Conservation (phyloP, 2,113 vertebrate species). For the Mus spicilegus region DNA sequence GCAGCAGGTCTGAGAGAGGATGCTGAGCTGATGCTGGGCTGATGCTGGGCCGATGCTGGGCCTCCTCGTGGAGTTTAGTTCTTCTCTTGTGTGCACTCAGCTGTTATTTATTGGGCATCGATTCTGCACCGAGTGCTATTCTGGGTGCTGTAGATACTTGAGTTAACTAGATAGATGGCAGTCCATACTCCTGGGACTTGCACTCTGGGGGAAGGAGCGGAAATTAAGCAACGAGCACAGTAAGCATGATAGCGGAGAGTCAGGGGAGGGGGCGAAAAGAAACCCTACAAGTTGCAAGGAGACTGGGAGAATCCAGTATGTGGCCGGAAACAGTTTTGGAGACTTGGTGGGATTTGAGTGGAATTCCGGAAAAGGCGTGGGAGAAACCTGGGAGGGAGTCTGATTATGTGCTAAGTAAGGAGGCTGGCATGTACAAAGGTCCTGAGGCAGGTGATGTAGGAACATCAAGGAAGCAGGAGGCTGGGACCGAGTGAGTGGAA, state of each 20-base stretch:
- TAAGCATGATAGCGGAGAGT: neutral
- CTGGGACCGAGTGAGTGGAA: neutral
- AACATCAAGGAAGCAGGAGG: neutral
- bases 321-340: neutral
- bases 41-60: neutral
- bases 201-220: neutral
- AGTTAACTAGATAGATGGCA: neutral
- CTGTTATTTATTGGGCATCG: fast-evolving
- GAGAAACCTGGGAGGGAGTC: neutral
- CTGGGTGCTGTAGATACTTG: neutral
- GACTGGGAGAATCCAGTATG: neutral
- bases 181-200: neutral
- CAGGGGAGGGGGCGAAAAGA: neutral
- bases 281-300: neutral
- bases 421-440: neutral
- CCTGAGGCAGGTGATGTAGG: neutral
- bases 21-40: neutral
- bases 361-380: neutral
- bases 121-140: neutral
- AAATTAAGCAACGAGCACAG: too few species aligned
- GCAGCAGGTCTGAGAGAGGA: fast-evolving
- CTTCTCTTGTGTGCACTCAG: fast-evolving
- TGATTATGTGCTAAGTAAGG: neutral
- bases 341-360: neutral
- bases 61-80: fast-evolving